Evolutionary conservation across 2,797 vertebrate genomes (phyloP).

Genomic region (Pterois miles): DNA sequence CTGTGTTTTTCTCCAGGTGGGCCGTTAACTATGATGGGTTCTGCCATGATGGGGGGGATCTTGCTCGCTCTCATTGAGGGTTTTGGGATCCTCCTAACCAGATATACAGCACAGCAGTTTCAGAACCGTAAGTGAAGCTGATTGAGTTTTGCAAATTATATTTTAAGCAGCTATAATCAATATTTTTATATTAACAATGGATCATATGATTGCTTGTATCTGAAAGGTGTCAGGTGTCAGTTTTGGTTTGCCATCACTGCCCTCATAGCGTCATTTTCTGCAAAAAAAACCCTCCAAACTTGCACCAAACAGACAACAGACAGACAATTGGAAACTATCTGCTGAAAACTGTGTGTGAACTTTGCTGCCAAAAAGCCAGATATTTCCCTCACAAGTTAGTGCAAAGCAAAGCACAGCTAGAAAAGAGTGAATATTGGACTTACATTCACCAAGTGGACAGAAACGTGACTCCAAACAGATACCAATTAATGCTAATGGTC

Average conservation of each 20-base stretch:
- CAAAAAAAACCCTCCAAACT: background rate
- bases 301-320: background rate
- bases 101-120: slow-evolving; percentile 92
- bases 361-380: background rate
- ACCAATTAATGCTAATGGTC: background rate
- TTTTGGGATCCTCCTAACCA: slow-evolving; percentile 92
- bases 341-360: background rate
- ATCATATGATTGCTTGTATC: no score
- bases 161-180: background rate
- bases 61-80: slow-evolving; percentile 92
- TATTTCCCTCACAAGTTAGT: background rate
- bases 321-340: background rate
- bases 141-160: background rate
- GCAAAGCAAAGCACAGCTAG: background rate
- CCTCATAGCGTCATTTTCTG: no score
- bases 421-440: background rate
- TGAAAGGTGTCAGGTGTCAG: background rate
- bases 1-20: slow-evolving; percentile 82
- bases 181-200: background rate
- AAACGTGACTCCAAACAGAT: background rate
- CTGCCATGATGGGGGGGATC: slow-evolving; percentile 91
- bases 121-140: slow-evolving; percentile 86
- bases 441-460: background rate
- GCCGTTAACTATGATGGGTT: slow-evolving; percentile 91
- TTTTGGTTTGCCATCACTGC: no score